Base-by-base conservation (phyloP, 2,797 vertebrate species). In the Scleropages formosus region DNA sequence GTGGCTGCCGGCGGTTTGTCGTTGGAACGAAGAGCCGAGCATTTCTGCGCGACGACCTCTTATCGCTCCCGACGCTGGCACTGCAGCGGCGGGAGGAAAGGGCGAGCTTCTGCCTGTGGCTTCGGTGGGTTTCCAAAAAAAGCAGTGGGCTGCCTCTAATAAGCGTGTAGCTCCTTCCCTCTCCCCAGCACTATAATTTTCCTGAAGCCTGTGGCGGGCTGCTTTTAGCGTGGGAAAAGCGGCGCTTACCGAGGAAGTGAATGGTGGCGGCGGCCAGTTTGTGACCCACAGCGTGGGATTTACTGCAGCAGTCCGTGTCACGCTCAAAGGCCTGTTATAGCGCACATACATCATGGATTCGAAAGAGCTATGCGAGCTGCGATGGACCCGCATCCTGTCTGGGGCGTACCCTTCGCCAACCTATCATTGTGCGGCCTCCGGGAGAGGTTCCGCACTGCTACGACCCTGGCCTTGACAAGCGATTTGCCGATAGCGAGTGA, bases 141-240 rank as follows among this genome's bases (percentile, higher is more conserved):
- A 67, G 73, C 49, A 53, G 11, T 18, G 61, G n/a, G 51, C 20
- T 31, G 20, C n/a, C 46, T 71, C 49, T 71, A 26, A 73, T 73
- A 62, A 62, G 39, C 49, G 44, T 11, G 20, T 18, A 46, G 24
- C 13, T 65, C 7, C 27, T 56, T 26, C 72, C 13, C n/a, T 44
- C 46, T 47, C 13, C 44, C 26, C n/a, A 26, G 47, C 64, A 58
- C 18, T 58, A 11, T 59, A 20, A 58, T 58, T 75, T 56, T 58
- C 12, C 63, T 46, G 27, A 6, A 64, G 47, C n/a, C 46, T 49
- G 59, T 1, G 63, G 63, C 18, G 22, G 44, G 62, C 63, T 16
- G 27, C 31, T 66, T 67, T 67, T 24, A 67, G 63, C 63, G 20
- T 22, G 63, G 20, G 51, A 58, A 59, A 53, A 4, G 51, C 13